These are phyloP conservation scores for Lamellibrachia luymesi DNA, from an alignment of 1,140 invertebrate species.

Conservation along the genomic window DNA sequence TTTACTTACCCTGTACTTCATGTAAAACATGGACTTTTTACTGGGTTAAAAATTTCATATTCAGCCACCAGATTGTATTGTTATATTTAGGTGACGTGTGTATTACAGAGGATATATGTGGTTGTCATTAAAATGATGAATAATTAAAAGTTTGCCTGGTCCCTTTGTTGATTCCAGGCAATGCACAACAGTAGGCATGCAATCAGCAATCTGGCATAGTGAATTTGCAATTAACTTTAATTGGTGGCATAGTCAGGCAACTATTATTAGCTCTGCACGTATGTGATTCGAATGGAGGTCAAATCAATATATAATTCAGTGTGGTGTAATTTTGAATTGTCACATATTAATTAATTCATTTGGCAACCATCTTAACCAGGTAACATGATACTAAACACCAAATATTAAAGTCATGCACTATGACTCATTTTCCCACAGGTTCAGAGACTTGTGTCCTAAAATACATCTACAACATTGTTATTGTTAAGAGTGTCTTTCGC, in stretches of 20 bases:
- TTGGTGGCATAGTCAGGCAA: background rate
- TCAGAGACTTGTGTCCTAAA: too few relatives aligned
- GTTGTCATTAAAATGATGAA: background rate
- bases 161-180: background rate
- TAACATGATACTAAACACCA: background rate
- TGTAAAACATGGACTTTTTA: too few relatives aligned
- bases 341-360: background rate
- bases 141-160: background rate
- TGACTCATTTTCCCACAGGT: too few relatives aligned
- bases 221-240: background rate
- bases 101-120: background rate
- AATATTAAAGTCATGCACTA: background rate
- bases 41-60: background rate
- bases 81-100: background rate
- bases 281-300: background rate
- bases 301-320: background rate
- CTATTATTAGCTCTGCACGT: background rate
- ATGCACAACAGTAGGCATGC: background rate
- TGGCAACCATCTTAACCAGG: background rate
- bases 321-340: background rate
- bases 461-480: too few relatives aligned
- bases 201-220: background rate
- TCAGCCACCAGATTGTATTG: background rate
- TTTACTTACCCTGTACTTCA: too few relatives aligned
- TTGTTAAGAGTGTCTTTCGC: background rate